phyloP scores from a whole-genome alignment of 2,888 invertebrate genomes.

The Abrostola tripartita region DNA sequence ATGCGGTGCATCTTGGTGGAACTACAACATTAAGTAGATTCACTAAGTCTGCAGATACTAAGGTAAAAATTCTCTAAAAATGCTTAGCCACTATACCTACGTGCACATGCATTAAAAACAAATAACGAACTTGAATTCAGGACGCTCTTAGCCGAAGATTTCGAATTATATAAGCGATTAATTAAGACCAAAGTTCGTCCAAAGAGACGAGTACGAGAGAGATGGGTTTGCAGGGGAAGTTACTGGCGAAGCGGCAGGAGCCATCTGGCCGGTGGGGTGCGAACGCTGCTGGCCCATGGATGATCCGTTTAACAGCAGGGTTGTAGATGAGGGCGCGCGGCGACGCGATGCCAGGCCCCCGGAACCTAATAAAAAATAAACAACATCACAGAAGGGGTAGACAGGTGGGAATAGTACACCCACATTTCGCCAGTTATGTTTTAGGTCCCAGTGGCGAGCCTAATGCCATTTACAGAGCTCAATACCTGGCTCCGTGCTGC shows the following conservation, averaged over 20 bases:
- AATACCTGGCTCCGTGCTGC: no score
- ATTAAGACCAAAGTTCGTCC: constrained; percentile 69
- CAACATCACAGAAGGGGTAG: background rate
- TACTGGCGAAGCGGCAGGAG: constrained; percentile 67
- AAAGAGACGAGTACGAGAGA: constrained; percentile 62
- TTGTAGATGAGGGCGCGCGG: constrained; percentile 65
- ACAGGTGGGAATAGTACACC: no score
- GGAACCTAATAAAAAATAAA: constrained; percentile 51
- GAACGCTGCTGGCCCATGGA: constrained; percentile 34
- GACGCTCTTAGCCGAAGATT: constrained; percentile 6
- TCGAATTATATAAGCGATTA: constrained; percentile 38
- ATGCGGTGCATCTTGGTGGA: no score
- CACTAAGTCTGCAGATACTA: background rate
- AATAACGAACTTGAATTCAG: no score
- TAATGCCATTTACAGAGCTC: no score
- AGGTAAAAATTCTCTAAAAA: background rate
- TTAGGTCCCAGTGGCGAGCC: no score
- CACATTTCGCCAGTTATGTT: no score
- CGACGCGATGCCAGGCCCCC: constrained; percentile 68
- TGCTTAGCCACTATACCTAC: no score
- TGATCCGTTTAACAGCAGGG: constrained; percentile 54
- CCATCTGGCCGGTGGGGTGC: constrained; percentile 48
- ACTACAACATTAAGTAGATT: no score
- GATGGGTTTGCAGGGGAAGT: constrained; percentile 54
- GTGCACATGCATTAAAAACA: no score